A percentile compares a stretch with the other conserved stretches of the same genome.
Evolutionary conservation across 2,113 vertebrate genomes (phyloP).

Genomic region (Abramis brama): DNA sequence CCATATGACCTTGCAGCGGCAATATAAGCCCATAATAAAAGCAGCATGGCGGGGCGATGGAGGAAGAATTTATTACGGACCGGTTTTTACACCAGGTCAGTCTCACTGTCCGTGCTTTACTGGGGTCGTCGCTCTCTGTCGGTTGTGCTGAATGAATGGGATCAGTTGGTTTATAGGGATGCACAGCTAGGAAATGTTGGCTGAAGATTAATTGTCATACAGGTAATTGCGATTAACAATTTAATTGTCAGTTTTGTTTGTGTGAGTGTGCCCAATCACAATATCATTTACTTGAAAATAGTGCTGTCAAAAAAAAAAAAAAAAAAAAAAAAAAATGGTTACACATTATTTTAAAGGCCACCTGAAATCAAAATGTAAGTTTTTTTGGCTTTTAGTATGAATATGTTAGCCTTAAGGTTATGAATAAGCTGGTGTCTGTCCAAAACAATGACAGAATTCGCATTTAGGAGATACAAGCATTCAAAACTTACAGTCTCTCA

Average conservation of each 20-base stretch:
- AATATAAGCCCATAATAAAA: constrained; percentile 40
- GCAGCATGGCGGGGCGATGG: constrained; percentile 1
- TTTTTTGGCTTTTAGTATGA: no score
- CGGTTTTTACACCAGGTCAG: neutral
- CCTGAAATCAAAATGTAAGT: no score
- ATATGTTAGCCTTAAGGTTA: no score
- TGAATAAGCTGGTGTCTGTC: no score
- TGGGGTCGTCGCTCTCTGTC: constrained; percentile 12
- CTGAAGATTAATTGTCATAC: neutral
- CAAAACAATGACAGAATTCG: no score
- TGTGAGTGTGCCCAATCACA: neutral
- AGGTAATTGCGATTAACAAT: neutral
- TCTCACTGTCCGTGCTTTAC: constrained; percentile 22
- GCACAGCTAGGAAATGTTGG: neutral
- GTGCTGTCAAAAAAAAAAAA: no score
- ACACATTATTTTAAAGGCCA: no score
- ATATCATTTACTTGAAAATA: no score
- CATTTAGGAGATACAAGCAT: no score
- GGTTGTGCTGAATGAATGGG: neutral
- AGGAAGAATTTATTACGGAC: constrained; percentile 47
- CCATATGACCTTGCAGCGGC: constrained; percentile 50
- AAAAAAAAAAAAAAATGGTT: no score
- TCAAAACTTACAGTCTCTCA: no score
- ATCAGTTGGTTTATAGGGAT: neutral
- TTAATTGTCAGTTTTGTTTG: neutral